phyloP scores from a whole-genome alignment of 2,797 vertebrate species.

The Garrulus glandarius region DNA sequence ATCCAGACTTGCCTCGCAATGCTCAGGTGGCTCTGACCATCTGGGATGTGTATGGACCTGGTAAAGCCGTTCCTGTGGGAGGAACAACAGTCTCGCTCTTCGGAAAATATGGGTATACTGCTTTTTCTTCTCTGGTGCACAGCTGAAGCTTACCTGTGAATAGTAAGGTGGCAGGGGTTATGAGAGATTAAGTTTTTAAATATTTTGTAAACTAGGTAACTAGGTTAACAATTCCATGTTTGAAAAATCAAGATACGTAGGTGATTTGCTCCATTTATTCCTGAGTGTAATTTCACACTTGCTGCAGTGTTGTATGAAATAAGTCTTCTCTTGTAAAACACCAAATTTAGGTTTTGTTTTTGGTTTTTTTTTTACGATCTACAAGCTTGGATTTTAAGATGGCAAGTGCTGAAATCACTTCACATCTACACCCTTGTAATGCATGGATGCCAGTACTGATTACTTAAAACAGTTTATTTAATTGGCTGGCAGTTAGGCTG shows the following conservation, averaged over 20 bases:
- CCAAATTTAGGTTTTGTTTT: no score
- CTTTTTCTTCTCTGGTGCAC: neutral
- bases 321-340: neutral
- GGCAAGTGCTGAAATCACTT: neutral
- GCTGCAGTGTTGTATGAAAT: neutral
- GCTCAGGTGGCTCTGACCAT: slow-evolving; percentile 95
- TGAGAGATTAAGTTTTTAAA: neutral
- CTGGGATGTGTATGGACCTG: slow-evolving; percentile 98
- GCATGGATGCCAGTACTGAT: neutral
- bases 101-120: slow-evolving; percentile 86
- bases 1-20: slow-evolving; percentile 93
- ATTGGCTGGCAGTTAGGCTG: neutral
- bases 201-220: neutral
- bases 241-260: neutral
- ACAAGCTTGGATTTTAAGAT: neutral
- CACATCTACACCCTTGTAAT: neutral
- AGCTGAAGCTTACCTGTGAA: neutral
- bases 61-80: slow-evolving; percentile 90
- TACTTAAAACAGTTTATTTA: neutral
- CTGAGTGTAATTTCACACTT: neutral
- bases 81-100: slow-evolving; percentile 96
- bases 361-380: accelerated
- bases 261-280: neutral
- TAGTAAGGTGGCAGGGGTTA: neutral
- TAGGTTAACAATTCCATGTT: neutral